Evolutionary conservation across 2,888 invertebrate genomes (phyloP).

Genomic region (Loripinus fragilis): DNA sequence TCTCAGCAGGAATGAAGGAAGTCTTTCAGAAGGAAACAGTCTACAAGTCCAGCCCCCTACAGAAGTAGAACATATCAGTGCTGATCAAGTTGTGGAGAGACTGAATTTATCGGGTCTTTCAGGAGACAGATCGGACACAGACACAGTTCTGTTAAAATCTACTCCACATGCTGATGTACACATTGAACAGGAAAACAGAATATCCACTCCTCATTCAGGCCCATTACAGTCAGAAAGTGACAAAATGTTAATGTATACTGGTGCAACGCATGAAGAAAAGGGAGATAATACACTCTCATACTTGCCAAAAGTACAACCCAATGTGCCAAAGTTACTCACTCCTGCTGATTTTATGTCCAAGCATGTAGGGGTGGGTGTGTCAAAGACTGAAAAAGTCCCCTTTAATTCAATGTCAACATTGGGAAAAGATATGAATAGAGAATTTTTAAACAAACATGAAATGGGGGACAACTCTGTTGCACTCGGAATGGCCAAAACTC

Average conservation of each 20-base stretch:
- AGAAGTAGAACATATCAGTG: background rate
- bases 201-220: background rate
- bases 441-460: background rate
- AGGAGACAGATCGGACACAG: conserved; percentile 13
- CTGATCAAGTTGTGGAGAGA: conserved; percentile 33
- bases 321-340: conserved; percentile 55
- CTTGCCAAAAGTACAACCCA: background rate
- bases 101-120: conserved; percentile 34
- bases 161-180: background rate
- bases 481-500: no score
- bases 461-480: background rate
- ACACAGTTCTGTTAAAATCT: conserved; percentile 23
- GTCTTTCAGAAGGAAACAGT: background rate
- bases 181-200: background rate
- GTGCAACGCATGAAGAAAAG: background rate
- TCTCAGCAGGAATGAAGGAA: background rate
- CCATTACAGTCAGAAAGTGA: background rate
- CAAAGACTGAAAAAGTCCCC: background rate
- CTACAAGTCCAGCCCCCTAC: background rate
- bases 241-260: background rate
- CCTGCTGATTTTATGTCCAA: conserved; percentile 62
- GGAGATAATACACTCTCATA: background rate
- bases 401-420: background rate
- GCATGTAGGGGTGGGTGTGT: background rate
- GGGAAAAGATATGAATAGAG: background rate